phyloP scores from a whole-genome alignment of 2,113 vertebrate species.

The Lynx canadensis region DNA sequence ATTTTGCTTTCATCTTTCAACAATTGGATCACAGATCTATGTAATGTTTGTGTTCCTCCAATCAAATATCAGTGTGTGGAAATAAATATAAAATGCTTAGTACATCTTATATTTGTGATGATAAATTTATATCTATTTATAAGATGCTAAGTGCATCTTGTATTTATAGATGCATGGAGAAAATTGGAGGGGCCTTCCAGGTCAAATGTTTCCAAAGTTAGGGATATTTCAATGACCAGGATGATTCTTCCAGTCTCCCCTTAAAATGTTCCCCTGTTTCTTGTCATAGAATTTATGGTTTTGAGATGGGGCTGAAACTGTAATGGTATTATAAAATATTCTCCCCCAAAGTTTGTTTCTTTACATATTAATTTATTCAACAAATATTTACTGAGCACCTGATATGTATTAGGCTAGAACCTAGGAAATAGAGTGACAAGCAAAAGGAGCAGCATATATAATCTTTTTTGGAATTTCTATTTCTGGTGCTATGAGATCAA shows the following conservation, averaged over 20 bases:
- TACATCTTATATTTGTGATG: not conserved
- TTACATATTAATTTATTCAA: not conserved
- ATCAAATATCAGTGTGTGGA: not conserved
- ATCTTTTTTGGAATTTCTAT: not conserved
- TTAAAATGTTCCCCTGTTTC: not conserved
- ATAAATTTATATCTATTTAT: not conserved
- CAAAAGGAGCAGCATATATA: not conserved
- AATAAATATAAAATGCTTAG: slow-evolving; percentile 7
- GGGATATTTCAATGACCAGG: not conserved
- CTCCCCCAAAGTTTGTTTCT: not conserved
- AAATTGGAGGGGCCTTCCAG: not conserved
- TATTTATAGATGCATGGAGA: not conserved
- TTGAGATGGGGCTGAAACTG: not conserved
- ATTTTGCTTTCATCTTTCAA: slow-evolving; percentile 25
- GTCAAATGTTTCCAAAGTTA: not conserved
- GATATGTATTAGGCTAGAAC: not conserved
- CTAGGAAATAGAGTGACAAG: not conserved
- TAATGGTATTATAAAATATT: not conserved
- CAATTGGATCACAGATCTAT: not conserved
- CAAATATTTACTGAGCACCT: not conserved
- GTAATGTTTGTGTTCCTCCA: not conserved
- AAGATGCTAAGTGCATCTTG: not conserved
- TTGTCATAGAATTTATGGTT: slow-evolving; percentile 25
- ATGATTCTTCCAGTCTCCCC: not conserved
- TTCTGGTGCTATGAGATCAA: slow-evolving; percentile 39